Evolutionary conservation across 2,888 invertebrate species (phyloP), one percentile per base, ranked within the genome.

Genomic region (Lithodes maja): DNA sequence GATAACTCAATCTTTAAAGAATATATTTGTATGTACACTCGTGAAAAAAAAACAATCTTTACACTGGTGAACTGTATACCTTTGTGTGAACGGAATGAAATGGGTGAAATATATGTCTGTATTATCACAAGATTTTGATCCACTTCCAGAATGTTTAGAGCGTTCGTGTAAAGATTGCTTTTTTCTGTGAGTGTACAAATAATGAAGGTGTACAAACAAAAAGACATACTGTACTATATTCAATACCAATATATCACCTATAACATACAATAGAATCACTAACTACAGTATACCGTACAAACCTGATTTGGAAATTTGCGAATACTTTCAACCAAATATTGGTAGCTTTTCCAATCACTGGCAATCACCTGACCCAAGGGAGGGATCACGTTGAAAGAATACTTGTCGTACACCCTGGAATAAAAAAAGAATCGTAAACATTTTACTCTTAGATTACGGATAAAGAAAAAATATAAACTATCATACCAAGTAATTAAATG

Each of bases 261-360:
- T 52, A 71, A 69, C 9, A 52, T 71, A 52, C 5, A 15, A 82
- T 33, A 61, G 82, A 9, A 83, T 9, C 3, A 55, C 33, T 17
- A 1, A 17, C 49, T 83, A 15, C n/a, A 33, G 33, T 33, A 33
- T 33, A 33, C 33, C 33, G 33, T 33, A 33, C 33, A 33, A 33
- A 96, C 97, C 95, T 99, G 99, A 92, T 96, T 96, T 0, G 99
- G 99, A 94, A 99, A 99, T 93, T 97, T 96, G 69, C 99, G 95
- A 92, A 99, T 99, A 94, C 99, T 99, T 94, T 99, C 99, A 0
- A 99, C 99, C 75, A 99, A 95, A 94, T 99, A 99, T 94, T 99
- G 97, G 94, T 99, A 99, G 0, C 99, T 96, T 91, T 97, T 96
- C 97, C 98, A 99, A 94, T 99, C 97, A 1, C 97, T 97, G 2